Evolutionary conservation across 2,888 invertebrate species (phyloP), one percentile per base, ranked within the genome.

Genomic region (Chrysomela aeneicollis): DNA sequence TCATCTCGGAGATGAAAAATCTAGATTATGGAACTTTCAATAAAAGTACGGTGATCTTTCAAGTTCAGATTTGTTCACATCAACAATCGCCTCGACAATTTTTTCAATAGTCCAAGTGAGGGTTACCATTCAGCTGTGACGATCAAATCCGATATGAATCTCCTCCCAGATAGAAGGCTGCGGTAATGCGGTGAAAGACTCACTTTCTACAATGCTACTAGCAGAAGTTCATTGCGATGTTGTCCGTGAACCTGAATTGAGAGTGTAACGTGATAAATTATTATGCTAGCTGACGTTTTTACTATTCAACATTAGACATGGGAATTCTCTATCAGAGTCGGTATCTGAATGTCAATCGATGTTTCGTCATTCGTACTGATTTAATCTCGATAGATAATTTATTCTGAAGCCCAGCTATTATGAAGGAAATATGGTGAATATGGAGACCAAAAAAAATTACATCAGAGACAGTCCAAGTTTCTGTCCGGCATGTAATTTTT

Each of bases 141-240:
- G 30, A 12, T 6, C 26, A 26, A 3, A 42, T 42, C 42, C 15
- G 15, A 42, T 15, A n/a, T 1, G n/a, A 32, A 12, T 49, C 49
- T 49, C 19, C 42, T 30, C 62, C 57, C 51, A 32, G 49, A 54
- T 32, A 35, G 57, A 62, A 62, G 57, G 62, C 57, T 57, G 55
- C 30, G 51, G n/a, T 42, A 42, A 15, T 6, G 35, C 19, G 17
- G 57, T 57, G 57, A 62, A 57, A 62, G 62, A 57, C 50, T 62
- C n/a, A 57, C 62, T 62, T 62, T 62, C 62, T 62, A 62, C n/a
- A 9, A 6, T 42, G 37, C 6, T 26, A 8, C 21, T 18, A 19
- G 17, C 51, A 19, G 46, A 42, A 57, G 57, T 57, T 57, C 26
- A 46, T 57, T 46, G 26, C 21, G 26, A 57, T 46, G 46, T 26